A percentile compares a stretch with the other conserved stretches of the same genome.
Evolutionary conservation across 2,113 vertebrate species (phyloP).

Genomic region (Lampris incognitus): DNA sequence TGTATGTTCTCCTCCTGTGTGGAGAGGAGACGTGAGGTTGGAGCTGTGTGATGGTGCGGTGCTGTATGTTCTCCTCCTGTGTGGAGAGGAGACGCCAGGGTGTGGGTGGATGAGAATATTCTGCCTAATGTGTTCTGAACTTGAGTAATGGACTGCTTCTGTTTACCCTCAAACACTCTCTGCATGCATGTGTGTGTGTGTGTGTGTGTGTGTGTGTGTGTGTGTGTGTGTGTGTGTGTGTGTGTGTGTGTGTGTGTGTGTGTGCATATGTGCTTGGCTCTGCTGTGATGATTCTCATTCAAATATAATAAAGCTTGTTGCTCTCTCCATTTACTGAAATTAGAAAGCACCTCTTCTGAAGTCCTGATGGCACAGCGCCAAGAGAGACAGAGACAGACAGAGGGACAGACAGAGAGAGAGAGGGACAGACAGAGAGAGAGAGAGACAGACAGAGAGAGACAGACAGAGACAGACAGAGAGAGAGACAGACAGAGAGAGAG

Average conservation of each 20-base stretch:
- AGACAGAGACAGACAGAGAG: neutral
- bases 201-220: constrained; percentile 8
- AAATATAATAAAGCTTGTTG: no score
- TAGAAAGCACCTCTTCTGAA: constrained; percentile 25
- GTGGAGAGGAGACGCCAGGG: neutral
- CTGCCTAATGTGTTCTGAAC: constrained; percentile 43
- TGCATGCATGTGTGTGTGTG: constrained; percentile 5
- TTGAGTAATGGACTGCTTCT: constrained; percentile 43
- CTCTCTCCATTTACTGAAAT: neutral
- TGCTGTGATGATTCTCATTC: no score
- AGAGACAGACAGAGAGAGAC: neutral
- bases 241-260: constrained; percentile 18
- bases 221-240: constrained; percentile 19
- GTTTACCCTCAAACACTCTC: constrained; percentile 28
- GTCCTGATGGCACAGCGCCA: constrained; percentile 26
- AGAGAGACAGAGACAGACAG: neutral
- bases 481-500: neutral
- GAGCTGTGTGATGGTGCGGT: no score
- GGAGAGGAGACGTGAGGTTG: no score
- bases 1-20: no score
- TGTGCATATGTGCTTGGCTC: constrained; percentile 5
- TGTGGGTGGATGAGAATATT: constrained; percentile 15
- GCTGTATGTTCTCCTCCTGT: constrained; percentile 7
- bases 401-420: neutral
- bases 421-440: neutral